phyloP scores from a whole-genome alignment of 2,113 vertebrate species.

The Sula dactylatra region DNA sequence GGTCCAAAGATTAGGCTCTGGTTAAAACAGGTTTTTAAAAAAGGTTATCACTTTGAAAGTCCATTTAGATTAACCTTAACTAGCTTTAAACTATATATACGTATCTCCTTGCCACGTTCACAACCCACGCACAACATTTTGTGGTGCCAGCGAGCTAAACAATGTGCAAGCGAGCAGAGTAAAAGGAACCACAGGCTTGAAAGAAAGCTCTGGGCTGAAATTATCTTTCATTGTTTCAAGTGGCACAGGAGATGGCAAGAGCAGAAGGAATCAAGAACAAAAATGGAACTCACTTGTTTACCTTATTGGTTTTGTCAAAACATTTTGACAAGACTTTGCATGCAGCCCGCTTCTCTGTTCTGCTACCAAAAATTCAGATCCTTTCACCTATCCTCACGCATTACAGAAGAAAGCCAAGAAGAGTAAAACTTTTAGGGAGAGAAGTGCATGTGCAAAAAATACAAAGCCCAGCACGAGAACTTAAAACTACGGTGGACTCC shows the following conservation, averaged over 20 bases:
- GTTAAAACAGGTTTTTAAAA: neutral
- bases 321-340: conserved; percentile 11
- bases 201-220: conserved; percentile 38
- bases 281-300: conserved; percentile 58
- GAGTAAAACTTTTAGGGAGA: neutral
- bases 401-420: neutral
- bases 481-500: neutral
- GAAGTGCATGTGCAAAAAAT: neutral
- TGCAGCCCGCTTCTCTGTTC: neutral
- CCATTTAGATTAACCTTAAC: conserved; percentile 7
- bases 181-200: conserved; percentile 19
- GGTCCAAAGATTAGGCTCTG: neutral
- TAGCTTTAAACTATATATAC: neutral
- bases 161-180: neutral
- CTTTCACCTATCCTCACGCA: neutral
- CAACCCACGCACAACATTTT: conserved; percentile 4
- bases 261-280: conserved; percentile 37
- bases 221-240: conserved; percentile 48
- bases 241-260: conserved; percentile 11
- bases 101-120: conserved; percentile 6
- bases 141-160: neutral
- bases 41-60: neutral
- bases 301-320: conserved; percentile 47
- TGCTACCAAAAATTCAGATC: conserved; percentile 15
- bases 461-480: neutral